Evolutionary conservation across 2,797 vertebrate species (phyloP).

Genomic region (Gymnodraco acuticeps): DNA sequence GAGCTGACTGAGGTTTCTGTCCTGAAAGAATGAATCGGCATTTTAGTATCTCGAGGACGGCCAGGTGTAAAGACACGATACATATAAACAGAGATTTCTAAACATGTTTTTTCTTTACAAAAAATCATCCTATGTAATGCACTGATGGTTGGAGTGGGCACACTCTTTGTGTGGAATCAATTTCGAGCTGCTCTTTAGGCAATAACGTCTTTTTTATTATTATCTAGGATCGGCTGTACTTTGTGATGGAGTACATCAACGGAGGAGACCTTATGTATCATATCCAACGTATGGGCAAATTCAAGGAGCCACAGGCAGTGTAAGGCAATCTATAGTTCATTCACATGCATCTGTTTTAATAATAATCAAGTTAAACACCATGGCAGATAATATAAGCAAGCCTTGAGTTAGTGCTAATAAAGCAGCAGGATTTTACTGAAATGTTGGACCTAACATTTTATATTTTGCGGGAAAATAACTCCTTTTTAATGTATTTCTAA

Average conservation of each 20-base stretch:
- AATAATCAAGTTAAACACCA: background rate
- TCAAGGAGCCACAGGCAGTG: conserved; percentile 92
- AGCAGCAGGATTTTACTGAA: background rate
- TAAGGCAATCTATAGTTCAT: conserved; percentile 77
- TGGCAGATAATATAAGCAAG: background rate
- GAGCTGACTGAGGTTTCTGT: background rate
- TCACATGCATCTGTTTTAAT: conserved; percentile 1
- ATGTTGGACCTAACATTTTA: background rate
- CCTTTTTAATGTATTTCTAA: background rate
- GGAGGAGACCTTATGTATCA: conserved; percentile 98
- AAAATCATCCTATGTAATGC: background rate
- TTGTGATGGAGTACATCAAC: conserved; percentile 99
- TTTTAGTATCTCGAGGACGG: background rate
- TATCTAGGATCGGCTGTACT: conserved; percentile 95
- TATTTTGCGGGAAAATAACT: background rate
- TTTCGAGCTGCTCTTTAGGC: conserved; percentile 1
- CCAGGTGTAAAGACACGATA: background rate
- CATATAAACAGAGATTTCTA: too few species aligned
- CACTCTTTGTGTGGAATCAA: conserved; percentile 4
- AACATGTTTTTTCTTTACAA: background rate
- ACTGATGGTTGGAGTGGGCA: background rate
- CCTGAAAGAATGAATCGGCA: background rate
- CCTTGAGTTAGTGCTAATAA: background rate
- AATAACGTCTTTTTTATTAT: conserved; percentile 15
- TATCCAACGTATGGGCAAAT: conserved; percentile 89